Base-by-base conservation (phyloP, 2,113 vertebrate species). In the Dipodomys spectabilis region DNA sequence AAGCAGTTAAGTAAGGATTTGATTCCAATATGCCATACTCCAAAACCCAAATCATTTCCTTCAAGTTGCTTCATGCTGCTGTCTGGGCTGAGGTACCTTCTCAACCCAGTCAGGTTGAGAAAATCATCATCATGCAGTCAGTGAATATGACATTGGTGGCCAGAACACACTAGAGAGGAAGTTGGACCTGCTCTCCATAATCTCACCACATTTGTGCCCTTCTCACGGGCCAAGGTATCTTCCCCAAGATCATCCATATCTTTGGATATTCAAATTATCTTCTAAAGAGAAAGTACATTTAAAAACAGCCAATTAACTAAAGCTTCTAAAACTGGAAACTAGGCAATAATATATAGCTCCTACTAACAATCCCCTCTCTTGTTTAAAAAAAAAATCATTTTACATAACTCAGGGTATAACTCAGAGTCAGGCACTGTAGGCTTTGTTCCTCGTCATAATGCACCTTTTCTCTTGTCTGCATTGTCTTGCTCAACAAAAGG, bases 401-500 rank as follows among this genome's bases (percentile, higher is more conserved):
- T 53, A 86, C 79, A 53, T 95, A 84, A 92, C 64, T 89, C 83
- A 57, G 53, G 15, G 53, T 57, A 35, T 86, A 86, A 64, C 86
- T 91, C 84, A 53, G 73, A 80, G 35, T 35, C 27, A 77, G 68
- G 86, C 7, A 0, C 64, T n/a, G 13, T 39, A 60, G 57, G 86
- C 81, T 78, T 82, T 77, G 92, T 69, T 73, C 10, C 69, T 90
- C 10, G 10, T 94, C 78, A 20, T 45, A 82, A 83, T 3, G 75
- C 3, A 27, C 62, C 86, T 93, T 90, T 94, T 69, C 93, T 92
- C 77, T 75, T 15, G 1, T 57, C 88, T 88, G 12, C 72, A 96
- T 94, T 91, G 91, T 96, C 91, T 96, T 82, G 19, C 72, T 93
- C 72, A 35, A 91, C 86, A 86, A 97, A 95, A 39, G 60, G 30